Percentiles rank a stretch among this genome's conserved stretches.
Conservation (phyloP, 1,140 invertebrate genomes). For the Drosophila tani region DNA sequence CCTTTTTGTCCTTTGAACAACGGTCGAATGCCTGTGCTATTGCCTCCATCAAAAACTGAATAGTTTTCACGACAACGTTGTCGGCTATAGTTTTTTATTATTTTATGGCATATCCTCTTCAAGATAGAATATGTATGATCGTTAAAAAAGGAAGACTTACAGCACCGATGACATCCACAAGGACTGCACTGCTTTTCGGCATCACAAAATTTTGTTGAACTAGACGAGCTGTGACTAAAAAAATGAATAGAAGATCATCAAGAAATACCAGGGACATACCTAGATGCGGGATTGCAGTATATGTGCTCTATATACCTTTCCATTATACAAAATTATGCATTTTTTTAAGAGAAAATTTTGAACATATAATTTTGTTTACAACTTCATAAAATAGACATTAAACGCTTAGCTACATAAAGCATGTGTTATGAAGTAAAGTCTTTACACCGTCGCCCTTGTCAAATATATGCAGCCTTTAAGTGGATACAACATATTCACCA, state of each 20-base stretch:
- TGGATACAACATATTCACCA: too few species aligned
- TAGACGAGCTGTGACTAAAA: slow-evolving; percentile 47
- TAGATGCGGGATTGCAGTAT: slow-evolving; percentile 48
- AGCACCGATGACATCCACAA: slow-evolving; percentile 34
- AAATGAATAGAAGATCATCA: neutral
- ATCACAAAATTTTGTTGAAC: slow-evolving; percentile 55
- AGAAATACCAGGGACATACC: slow-evolving; percentile 30
- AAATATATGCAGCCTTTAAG: neutral
- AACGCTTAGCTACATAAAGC: neutral
- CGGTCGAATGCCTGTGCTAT: slow-evolving; percentile 39
- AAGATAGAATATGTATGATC: slow-evolving; percentile 59
- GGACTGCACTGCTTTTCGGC: slow-evolving; percentile 48
- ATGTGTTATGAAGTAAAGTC: neutral
- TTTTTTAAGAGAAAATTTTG: slow-evolving; percentile 43
- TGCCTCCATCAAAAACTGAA: slow-evolving; percentile 63
- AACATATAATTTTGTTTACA: slow-evolving; percentile 13
- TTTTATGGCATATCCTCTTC: slow-evolving; percentile 67
- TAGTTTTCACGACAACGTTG: slow-evolving; percentile 61
- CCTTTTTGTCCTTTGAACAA: slow-evolving; percentile 22
- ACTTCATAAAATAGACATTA: slow-evolving; percentile 4
- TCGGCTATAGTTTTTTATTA: slow-evolving; percentile 57
- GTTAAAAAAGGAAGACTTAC: slow-evolving; percentile 29
- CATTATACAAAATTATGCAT: slow-evolving; percentile 57
- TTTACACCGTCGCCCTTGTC: neutral
- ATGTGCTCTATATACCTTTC: slow-evolving; percentile 46